Conservation (phyloP, 2,113 vertebrate genomes). For the Polypterus senegalus region DNA sequence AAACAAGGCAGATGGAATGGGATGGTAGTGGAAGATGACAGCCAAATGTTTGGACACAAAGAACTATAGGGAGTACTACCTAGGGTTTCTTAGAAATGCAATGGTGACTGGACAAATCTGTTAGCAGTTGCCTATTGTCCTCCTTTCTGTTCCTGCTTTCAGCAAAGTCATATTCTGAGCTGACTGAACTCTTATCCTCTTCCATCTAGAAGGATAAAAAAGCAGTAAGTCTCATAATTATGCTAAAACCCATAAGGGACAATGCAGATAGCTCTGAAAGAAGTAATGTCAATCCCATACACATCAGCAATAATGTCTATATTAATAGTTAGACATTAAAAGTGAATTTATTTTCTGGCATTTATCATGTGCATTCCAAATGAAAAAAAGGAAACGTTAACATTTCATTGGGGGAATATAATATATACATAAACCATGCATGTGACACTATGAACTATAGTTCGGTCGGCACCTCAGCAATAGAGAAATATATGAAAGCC, state of each 20-base stretch:
- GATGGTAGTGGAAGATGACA: not conserved
- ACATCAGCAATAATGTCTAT: too few relatives aligned
- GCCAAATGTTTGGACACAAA: conserved; percentile 22
- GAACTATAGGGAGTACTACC: conserved; percentile 68
- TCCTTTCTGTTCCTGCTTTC: conserved; percentile 90
- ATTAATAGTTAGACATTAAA: too few relatives aligned
- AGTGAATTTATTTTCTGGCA: too few relatives aligned
- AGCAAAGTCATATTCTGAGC: conserved; percentile 96
- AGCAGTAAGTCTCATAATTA: conserved; percentile 54
- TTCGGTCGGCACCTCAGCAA: too few relatives aligned
- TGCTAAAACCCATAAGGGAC: conserved; percentile 22
- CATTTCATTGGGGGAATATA: too few relatives aligned
- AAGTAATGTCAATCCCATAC: too few relatives aligned
- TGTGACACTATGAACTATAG: too few relatives aligned
- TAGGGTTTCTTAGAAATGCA: conserved; percentile 67
- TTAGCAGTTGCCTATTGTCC: conserved; percentile 93
- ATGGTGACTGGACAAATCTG: conserved; percentile 65
- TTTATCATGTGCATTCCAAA: too few relatives aligned
- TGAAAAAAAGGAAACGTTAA: too few relatives aligned
- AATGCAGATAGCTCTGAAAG: conserved; percentile 5
- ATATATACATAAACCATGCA: too few relatives aligned
- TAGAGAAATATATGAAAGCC: too few relatives aligned
- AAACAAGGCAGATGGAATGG: too few relatives aligned
- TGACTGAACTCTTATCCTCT: conserved; percentile 89
- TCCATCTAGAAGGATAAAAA: conserved; percentile 95